Evolutionary conservation across 2,888 invertebrate genomes (phyloP).

Genomic region (Marasmarcha lunaedactyla): DNA sequence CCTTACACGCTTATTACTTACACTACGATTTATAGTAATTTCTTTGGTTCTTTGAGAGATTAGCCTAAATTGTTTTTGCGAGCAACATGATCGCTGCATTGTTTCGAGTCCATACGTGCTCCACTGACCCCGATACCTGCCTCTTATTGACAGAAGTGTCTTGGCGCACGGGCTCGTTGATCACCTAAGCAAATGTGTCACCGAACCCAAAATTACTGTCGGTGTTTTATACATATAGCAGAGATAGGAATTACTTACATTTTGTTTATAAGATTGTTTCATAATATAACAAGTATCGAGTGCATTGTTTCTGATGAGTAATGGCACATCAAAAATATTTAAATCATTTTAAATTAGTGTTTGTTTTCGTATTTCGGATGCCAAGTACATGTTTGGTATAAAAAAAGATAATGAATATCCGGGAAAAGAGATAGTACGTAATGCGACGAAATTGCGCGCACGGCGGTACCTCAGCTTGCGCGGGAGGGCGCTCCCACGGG

Average conservation of each 20-base stretch:
- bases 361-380: too few relatives aligned
- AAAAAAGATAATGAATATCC: constrained; percentile 1
- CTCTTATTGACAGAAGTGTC: constrained; percentile 61
- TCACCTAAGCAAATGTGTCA: constrained; percentile 13
- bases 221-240: background rate
- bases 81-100: constrained; percentile 23
- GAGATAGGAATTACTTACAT: background rate
- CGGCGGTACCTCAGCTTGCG: constrained; percentile 57
- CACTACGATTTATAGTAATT: too few relatives aligned
- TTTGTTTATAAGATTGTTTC: too few relatives aligned
- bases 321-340: too few relatives aligned
- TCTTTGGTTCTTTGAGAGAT: too few relatives aligned
- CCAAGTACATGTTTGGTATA: too few relatives aligned
- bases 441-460: constrained; percentile 59
- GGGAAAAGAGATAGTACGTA: constrained; percentile 15
- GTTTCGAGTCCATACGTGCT: constrained; percentile 45
- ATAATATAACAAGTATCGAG: too few relatives aligned
- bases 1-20: too few relatives aligned
- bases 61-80: background rate
- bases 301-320: too few relatives aligned
- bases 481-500: constrained; percentile 72
- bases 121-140: constrained; percentile 61
- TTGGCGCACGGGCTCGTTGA: constrained; percentile 45
- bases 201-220: background rate
- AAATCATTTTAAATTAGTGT: too few relatives aligned